Conservation (phyloP, 2,888 invertebrate species). For the Pandemis corylana region DNA sequence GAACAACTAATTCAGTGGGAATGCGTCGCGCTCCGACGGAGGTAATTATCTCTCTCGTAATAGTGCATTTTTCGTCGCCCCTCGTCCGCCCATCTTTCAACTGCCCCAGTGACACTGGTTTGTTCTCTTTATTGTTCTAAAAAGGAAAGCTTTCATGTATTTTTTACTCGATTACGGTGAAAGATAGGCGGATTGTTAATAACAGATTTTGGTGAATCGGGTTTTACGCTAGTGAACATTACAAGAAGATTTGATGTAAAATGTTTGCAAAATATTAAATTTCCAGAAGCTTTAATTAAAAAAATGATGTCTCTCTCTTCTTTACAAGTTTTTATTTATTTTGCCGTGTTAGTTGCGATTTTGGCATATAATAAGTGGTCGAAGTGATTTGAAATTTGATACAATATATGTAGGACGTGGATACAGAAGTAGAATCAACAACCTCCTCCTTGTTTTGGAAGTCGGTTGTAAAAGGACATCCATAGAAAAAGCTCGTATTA, state of each 20-base stretch:
- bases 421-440: too few species aligned
- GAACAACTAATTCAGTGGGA: conserved; percentile 54
- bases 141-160: conserved; percentile 30
- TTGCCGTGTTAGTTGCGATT: too few species aligned
- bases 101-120: conserved; percentile 28
- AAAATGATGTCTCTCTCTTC: too few species aligned
- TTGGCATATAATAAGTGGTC: too few species aligned
- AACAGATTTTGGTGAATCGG: neutral
- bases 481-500: too few species aligned
- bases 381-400: too few species aligned
- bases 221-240: neutral
- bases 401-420: too few species aligned
- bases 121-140: conserved; percentile 25
- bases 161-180: neutral
- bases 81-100: conserved; percentile 47
- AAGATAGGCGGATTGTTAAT: neutral
- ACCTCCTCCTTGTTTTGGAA: too few species aligned
- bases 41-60: conserved; percentile 44
- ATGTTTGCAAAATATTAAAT: neutral
- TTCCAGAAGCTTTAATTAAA: too few species aligned
- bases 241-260: neutral
- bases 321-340: too few species aligned
- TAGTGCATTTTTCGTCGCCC: conserved; percentile 49
- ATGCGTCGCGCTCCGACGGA: conserved; percentile 45
- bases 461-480: too few species aligned